Evolutionary conservation across 2,113 vertebrate genomes (phyloP), one percentile per base, ranked within the genome.

Genomic region (Sphaerodactylus townsendi): DNA sequence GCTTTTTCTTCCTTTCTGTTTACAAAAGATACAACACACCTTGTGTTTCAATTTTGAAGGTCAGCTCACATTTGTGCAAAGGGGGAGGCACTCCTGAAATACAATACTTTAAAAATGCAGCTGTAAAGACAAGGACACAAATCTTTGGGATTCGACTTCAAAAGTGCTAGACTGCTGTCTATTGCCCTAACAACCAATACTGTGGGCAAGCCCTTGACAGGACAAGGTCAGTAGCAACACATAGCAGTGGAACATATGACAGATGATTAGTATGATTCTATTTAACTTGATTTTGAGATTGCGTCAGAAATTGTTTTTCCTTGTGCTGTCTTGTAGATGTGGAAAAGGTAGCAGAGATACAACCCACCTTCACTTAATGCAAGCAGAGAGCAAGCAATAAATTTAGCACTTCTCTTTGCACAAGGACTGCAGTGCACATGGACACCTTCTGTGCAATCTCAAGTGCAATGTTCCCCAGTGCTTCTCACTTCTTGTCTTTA

Each of bases 1-100:
- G 10, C 80, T 73, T 33, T 53, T 41, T n/a, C n/a, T n/a, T 77
- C 59, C 41, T 75, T 70, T 79, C 76, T 85, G 83, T 77, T 84
- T 69, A 53, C 64, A 41, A 11, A 17, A 76, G 50, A 78, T 39
- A 84, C 8, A 72, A 8, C 66, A 66, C 33, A 33, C 35, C 14
- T 44, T 71, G 80, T 73, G 44, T 75, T 46, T 65, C 10, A 33
- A 39, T 48, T 79, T 65, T 33, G 65, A 65, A 62, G 6, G 8
- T 37, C 5, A 69, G 7, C 50, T 75, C n/a, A 75, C 46, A 30
- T 33, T 33, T 50, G 48, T 23, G 28, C n/a, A 17, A 48, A 53
- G 11, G 73, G n/a, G 33, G 9, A 10, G 33, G 30, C 7, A 50
- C 46, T 72, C 23, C 70, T 46, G 41, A 46, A 76, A 25, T 50